Evolutionary conservation across 1,140 invertebrate genomes (phyloP), one percentile per base, ranked within the genome.

Genomic region (Piezodorus guildinii): DNA sequence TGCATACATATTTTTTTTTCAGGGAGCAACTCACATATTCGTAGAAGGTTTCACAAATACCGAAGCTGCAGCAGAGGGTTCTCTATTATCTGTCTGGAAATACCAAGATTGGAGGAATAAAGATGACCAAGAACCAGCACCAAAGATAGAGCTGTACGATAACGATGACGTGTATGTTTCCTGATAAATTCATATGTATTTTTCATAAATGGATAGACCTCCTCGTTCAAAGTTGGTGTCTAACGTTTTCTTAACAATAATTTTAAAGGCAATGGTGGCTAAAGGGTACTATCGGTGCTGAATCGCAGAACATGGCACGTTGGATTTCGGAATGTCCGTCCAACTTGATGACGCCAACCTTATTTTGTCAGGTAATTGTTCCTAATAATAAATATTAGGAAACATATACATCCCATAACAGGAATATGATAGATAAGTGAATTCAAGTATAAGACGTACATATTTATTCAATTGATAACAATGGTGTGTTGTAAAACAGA

Each of bases 31-130:
- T 14, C 30, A 34, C 21, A 73, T 81, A 27, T 69, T 71, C 12
- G 72, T 81, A 15, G 80, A 81, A 68, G 71, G 75, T 3, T 79
- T 78, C 73, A 73, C 71, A 16, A 73, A 79, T 71, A 70, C 76
- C 43, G 76, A 79, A 70, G 77, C 78, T 61, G 75, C 77, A 34
- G 78, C 79, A 30, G 79, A 81, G 71, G 79, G 78, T 9, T 71
- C 73, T 23, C 44, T 69, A 51, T 70, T 81, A 25, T 69, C 69
- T 34, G 60, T 76, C 19, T 79, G 71, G 68, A 62, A 59, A n/a
- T 81, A 77, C 71, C 77, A 81, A 72, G 78, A 80, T 62, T 69
- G 80, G 44, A 81, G 80, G 70, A 69, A 70, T 25, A 68, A 73
- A 62, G 71, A 76, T 10, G 77, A 76, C 45, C 68, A 68, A 43